These are phyloP conservation scores for Silurus glanis DNA, from an alignment of 2,113 vertebrate genomes.

Conservation along the genomic window DNA sequence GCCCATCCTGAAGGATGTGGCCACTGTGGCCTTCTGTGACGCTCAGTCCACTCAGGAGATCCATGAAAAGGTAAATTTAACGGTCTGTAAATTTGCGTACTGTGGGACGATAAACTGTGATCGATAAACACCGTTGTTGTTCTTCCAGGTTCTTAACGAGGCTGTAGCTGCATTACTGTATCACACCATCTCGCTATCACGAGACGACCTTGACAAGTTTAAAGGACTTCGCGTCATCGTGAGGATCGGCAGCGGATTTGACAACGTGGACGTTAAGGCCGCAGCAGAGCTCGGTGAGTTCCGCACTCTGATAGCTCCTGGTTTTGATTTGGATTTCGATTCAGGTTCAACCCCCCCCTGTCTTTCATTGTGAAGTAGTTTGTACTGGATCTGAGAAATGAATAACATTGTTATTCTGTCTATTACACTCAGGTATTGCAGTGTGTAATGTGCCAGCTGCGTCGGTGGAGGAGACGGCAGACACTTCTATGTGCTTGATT, in stretches of 20 bases:
- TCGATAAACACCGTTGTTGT: background rate
- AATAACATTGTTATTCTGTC: background rate
- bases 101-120: background rate
- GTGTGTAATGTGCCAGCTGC: slow-evolving; percentile 81
- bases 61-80: slow-evolving; percentile 81
- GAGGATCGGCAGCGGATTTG: slow-evolving; percentile 80
- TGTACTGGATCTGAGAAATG: background rate
- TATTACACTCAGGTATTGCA: slow-evolving; percentile 74
- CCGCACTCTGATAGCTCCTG: background rate
- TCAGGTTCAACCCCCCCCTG: background rate
- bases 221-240: slow-evolving; percentile 83
- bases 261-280: slow-evolving; percentile 81
- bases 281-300: slow-evolving; percentile 78
- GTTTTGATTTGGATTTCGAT: background rate
- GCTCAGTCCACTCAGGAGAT: slow-evolving; percentile 93
- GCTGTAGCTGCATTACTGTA: slow-evolving; percentile 83
- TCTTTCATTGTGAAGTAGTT: background rate
- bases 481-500: slow-evolving; percentile 81
- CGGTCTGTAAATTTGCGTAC: too few species aligned
- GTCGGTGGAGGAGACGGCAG: slow-evolving; percentile 82
- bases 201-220: slow-evolving; percentile 82
- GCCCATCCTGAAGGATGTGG: slow-evolving; percentile 90
- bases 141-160: slow-evolving; percentile 77
- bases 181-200: slow-evolving; percentile 81
- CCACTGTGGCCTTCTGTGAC: slow-evolving; percentile 89